Percentiles rank a stretch among this genome's conserved stretches.
phyloP scores from a whole-genome alignment of 1,140 invertebrate species.

The Bombus waltoni region DNA sequence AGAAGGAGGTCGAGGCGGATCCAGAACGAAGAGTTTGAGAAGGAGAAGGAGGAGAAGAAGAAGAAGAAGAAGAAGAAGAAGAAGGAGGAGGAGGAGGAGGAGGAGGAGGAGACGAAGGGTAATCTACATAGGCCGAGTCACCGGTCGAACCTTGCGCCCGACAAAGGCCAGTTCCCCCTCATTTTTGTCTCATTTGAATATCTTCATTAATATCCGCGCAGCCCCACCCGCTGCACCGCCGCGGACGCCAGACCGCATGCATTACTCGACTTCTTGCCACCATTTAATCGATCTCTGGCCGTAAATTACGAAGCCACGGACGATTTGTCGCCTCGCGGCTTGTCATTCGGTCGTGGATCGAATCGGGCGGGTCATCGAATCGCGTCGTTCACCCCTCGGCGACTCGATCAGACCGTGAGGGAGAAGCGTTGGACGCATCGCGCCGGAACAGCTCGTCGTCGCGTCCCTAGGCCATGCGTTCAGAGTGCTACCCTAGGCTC shows the following conservation, averaged over 20 bases:
- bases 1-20: slow-evolving; percentile 52
- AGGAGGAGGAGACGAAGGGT: slow-evolving; percentile 50
- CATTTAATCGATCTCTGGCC: slow-evolving; percentile 74
- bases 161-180: slow-evolving; percentile 70
- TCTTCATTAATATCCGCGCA: slow-evolving; percentile 78
- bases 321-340: slow-evolving; percentile 57
- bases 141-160: slow-evolving; percentile 66
- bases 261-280: slow-evolving; percentile 73
- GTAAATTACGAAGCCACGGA: slow-evolving; percentile 60
- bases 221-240: slow-evolving; percentile 59
- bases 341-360: slow-evolving; percentile 27
- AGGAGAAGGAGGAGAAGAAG: slow-evolving; percentile 27
- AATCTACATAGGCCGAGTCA: slow-evolving; percentile 77
- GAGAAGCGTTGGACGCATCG: not conserved
- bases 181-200: slow-evolving; percentile 80
- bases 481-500: not conserved
- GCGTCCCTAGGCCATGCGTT: not conserved
- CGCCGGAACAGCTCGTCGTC: not conserved
- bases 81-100: slow-evolving; percentile 40
- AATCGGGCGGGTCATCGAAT: not conserved
- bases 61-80: slow-evolving; percentile 48
- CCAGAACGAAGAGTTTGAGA: slow-evolving; percentile 59
- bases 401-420: not conserved
- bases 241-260: slow-evolving; percentile 62
- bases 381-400: not conserved